Conservation (phyloP, 2,888 invertebrate species). For the Pherbina coryleti region DNA sequence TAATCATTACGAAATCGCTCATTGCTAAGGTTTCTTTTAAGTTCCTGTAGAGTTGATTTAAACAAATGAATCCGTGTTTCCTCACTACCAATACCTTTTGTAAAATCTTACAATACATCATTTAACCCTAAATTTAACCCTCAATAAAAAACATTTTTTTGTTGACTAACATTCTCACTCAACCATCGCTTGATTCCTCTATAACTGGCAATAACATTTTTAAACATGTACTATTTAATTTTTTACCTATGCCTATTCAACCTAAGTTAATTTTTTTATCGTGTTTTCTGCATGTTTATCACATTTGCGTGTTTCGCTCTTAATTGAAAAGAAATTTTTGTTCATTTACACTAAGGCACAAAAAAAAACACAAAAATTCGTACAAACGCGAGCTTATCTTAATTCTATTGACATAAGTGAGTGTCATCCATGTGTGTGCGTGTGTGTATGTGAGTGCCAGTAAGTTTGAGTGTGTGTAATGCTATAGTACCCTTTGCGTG, state of each 20-base stretch:
- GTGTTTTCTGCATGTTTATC: constrained; percentile 24
- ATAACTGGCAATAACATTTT: too few species aligned
- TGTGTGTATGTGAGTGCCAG: neutral
- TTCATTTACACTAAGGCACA: constrained; percentile 12
- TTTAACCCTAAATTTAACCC: too few species aligned
- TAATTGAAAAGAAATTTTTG: constrained; percentile 18
- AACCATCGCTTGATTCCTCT: too few species aligned
- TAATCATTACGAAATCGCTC: too few species aligned
- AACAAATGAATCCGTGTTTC: too few species aligned
- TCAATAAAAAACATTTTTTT: too few species aligned
- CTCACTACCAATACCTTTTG: too few species aligned
- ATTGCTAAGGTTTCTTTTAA: too few species aligned
- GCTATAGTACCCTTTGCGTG: constrained; percentile 57
- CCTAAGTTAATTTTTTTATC: neutral
- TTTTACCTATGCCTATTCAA: neutral
- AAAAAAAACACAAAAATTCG: neutral
- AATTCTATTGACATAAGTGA: constrained; percentile 22
- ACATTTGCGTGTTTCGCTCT: constrained; percentile 26
- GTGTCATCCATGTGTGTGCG: neutral
- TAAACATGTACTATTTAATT: too few species aligned
- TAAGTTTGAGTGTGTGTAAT: constrained; percentile 22
- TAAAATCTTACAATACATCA: too few species aligned
- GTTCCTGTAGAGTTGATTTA: too few species aligned
- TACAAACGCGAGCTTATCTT: constrained; percentile 23
- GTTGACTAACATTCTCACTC: too few species aligned